Evolutionary conservation across 2,113 vertebrate genomes (phyloP).

Genomic region (Petaurus breviceps): DNA sequence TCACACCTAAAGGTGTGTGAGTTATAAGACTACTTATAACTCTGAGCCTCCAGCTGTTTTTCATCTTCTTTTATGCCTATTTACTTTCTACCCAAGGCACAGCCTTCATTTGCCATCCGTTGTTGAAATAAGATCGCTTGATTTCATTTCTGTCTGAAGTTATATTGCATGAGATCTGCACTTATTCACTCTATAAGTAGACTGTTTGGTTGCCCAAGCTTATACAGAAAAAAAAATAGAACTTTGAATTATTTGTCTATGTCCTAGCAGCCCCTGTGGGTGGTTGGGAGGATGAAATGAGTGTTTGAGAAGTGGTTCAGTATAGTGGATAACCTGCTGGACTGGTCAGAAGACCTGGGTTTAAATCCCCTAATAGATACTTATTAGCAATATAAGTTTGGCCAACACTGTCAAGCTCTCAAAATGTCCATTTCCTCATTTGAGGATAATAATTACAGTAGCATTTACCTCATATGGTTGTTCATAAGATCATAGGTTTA

Average conservation of each 20-base stretch:
- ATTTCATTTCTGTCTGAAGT: slow-evolving; percentile 38
- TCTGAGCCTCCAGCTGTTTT: slow-evolving; percentile 65
- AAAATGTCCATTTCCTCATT: not conserved
- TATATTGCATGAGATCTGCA: slow-evolving; percentile 17
- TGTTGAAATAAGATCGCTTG: slow-evolving; percentile 29
- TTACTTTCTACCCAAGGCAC: slow-evolving; percentile 42
- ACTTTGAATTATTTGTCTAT: not conserved
- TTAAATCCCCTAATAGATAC: not conserved
- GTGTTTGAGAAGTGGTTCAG: not conserved
- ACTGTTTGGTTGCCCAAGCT: not conserved
- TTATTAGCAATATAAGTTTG: not conserved
- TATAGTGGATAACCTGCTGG: not conserved
- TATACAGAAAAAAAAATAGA: slow-evolving; percentile 31
- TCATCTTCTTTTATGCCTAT: slow-evolving; percentile 50
- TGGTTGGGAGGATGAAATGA: not conserved
- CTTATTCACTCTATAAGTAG: not conserved
- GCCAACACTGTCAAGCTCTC: not conserved
- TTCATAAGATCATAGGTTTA: not conserved
- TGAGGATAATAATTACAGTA: not conserved
- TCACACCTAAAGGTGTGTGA: slow-evolving; percentile 64
- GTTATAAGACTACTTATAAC: slow-evolving; percentile 1
- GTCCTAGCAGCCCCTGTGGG: not conserved
- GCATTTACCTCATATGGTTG: not conserved
- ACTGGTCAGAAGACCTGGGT: not conserved
- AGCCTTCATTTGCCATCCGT: not conserved